Evolutionary conservation across 2,888 invertebrate genomes (phyloP).

Genomic region (Aromia moschata): DNA sequence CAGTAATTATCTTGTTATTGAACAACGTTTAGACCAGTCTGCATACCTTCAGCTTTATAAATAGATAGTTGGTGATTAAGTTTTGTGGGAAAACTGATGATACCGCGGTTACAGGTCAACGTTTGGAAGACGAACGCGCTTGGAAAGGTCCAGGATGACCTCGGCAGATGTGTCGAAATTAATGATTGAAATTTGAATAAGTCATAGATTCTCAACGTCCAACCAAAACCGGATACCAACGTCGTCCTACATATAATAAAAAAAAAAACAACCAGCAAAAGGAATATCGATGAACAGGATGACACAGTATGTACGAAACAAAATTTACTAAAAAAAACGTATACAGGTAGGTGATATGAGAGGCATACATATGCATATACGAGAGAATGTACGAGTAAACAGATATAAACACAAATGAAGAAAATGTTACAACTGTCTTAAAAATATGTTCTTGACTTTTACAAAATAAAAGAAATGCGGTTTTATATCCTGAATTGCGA

Average conservation of each 20-base stretch:
- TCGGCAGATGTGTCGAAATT: conserved; percentile 2
- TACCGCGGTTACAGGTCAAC: not conserved
- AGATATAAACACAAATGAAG: too few relatives aligned
- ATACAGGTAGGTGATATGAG: not conserved
- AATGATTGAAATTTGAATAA: conserved; percentile 18
- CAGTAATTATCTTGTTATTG: too few relatives aligned
- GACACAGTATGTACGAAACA: conserved; percentile 17
- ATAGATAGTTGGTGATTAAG: too few relatives aligned
- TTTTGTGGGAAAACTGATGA: not conserved
- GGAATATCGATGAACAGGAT: conserved; percentile 6
- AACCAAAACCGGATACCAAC: conserved; percentile 10
- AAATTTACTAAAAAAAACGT: conserved; percentile 3
- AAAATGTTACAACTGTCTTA: too few relatives aligned
- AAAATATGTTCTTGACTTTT: too few relatives aligned
- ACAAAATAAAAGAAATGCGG: too few relatives aligned
- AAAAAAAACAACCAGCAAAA: conserved; percentile 14
- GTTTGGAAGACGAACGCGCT: not conserved
- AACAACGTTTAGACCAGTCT: too few relatives aligned
- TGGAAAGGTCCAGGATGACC: conserved; percentile 18
- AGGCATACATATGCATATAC: not conserved
- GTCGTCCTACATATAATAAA: conserved; percentile 15
- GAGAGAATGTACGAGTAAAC: too few relatives aligned
- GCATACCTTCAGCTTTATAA: too few relatives aligned
- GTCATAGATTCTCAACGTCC: conserved; percentile 8
- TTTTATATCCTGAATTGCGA: too few relatives aligned